Base-by-base conservation (phyloP, 2,113 vertebrate genomes). In the Prietella phreatophila region DNA sequence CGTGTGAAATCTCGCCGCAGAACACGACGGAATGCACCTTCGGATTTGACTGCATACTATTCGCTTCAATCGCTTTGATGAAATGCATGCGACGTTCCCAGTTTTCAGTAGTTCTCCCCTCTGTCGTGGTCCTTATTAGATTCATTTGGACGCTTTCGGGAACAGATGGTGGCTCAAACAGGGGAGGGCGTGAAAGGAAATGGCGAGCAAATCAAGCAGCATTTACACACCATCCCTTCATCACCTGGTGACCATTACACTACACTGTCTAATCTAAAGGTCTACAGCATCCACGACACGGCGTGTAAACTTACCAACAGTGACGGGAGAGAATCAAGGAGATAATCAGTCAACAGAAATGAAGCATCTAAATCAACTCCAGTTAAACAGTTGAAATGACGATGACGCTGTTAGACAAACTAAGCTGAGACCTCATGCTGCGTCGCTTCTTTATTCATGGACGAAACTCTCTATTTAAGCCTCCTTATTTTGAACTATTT, bases 91-190 rank as follows among this genome's bases (percentile, higher is more conserved):
- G 75, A 78, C 50, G n/a, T 78, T 36, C 2, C 19, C 55, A 30
- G 30, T 0, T 0, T 30, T 56, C 13, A 30, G 17, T 55, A 56
- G 50, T 80, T 55, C 19, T 19, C 55, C 27, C 47, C 50, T 79
- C 76, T 19, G 27, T 55, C 30, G 17, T 55, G 50, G 33, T 42
- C 56, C 27, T 60, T 39, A 42, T 30, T 82, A 27, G 58, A 61
- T 58, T 58, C 33, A 42, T 56, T 82, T 61, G 5, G 56, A 61
- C 33, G 58, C 83, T 56, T 61, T 87, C 30, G 65, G 67, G 81
- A 89, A 83, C 33, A 56, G 61, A 86, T 73, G 60, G 25, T 60
- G 63, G 53, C 79, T 84, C 47, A 80, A 90, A 63, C n/a, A 85
- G 79, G 19, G 71, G 75, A 85, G 76, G 80, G 87, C 69, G 65